phyloP scores from a whole-genome alignment of 2,113 vertebrate species.

The Alethe diademata region DNA sequence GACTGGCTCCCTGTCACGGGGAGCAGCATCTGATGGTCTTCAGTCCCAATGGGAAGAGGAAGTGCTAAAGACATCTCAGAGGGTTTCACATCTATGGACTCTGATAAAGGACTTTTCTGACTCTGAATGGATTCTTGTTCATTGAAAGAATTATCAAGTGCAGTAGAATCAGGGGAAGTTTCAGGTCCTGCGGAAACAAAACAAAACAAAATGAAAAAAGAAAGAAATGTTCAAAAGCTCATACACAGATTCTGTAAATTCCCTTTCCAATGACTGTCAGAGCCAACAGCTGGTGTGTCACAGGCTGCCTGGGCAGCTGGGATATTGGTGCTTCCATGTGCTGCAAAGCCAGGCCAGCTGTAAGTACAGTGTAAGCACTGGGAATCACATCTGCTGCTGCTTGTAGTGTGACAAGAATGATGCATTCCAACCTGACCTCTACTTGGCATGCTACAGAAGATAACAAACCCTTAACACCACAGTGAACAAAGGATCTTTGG shows the following conservation, averaged over 20 bases:
- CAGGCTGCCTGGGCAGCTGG: neutral
- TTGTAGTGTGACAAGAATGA: neutral
- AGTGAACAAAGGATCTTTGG: neutral
- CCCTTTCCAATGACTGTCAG: neutral
- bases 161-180: slow-evolving; percentile 62
- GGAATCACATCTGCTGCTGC: neutral
- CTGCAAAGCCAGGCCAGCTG: neutral
- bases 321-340: neutral
- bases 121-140: slow-evolving; percentile 73
- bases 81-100: slow-evolving; percentile 78
- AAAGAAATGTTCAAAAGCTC: neutral
- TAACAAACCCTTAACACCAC: neutral
- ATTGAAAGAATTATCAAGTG: slow-evolving; percentile 65
- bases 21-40: slow-evolving; percentile 80
- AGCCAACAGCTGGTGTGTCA: neutral
- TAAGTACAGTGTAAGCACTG: neutral
- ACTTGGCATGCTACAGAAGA: neutral
- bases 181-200: slow-evolving; percentile 62
- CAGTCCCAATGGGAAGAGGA: slow-evolving; percentile 75
- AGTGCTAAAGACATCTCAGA: slow-evolving; percentile 77
- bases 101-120: slow-evolving; percentile 75
- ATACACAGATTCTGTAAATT: neutral
- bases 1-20: slow-evolving; percentile 74
- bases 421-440: neutral
- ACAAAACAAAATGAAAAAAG: neutral